Percentiles rank a stretch among this genome's conserved stretches.
These are phyloP conservation scores for Pavo muticus DNA, from an alignment of 2,113 vertebrate species.

Conservation along the genomic window DNA sequence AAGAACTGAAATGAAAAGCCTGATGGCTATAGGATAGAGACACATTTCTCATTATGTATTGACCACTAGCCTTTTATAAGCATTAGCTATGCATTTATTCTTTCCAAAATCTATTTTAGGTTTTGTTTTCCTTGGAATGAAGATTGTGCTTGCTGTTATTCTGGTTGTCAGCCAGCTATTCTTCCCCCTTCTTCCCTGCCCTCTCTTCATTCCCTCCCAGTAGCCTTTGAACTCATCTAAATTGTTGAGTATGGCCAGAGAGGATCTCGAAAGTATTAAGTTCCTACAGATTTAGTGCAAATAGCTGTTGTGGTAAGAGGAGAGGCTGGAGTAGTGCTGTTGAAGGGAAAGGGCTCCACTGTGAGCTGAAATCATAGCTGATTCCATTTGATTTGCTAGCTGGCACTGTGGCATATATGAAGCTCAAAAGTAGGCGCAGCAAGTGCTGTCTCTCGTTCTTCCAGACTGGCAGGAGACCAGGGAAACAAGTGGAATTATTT, in stretches of 20 bases:
- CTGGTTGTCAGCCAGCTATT: conserved; percentile 27
- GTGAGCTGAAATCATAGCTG: neutral
- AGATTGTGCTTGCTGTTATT: neutral
- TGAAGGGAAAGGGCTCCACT: neutral
- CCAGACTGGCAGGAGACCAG: neutral
- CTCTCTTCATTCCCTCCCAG: neutral
- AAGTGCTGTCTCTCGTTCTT: conserved; percentile 3
- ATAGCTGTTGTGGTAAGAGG: neutral
- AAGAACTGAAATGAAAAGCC: neutral
- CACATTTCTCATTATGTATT: neutral
- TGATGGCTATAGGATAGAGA: neutral
- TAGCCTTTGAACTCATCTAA: conserved; percentile 49
- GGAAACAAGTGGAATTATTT: neutral
- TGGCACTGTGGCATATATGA: neutral
- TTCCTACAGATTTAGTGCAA: neutral
- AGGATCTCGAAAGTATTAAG: neutral
- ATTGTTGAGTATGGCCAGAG: conserved; percentile 35
- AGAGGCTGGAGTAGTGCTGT: neutral
- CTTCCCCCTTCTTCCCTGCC: conserved; percentile 12
- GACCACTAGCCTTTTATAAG: neutral
- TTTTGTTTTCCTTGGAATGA: conserved; percentile 50
- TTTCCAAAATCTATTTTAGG: conserved; percentile 47
- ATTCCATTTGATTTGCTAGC: conserved; percentile 1
- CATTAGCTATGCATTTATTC: neutral
- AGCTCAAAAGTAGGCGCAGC: conserved; percentile 4